Conservation (phyloP, 2,888 invertebrate species). For the Sarcophaga caerulescens region DNA sequence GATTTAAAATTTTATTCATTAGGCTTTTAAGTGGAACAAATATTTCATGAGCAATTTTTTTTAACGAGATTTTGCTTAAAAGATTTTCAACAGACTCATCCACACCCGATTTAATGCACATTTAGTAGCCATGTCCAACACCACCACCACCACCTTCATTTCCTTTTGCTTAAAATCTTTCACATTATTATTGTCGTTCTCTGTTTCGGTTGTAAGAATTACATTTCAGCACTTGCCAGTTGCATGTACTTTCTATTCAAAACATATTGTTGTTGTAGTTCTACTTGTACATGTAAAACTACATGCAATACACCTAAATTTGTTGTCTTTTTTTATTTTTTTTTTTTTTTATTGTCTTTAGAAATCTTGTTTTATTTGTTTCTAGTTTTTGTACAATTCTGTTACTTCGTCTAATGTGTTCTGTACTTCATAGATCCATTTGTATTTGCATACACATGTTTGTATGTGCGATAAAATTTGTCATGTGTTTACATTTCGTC, state of each 20-base stretch:
- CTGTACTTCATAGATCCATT: constrained; percentile 21
- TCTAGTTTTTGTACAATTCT: too few relatives aligned
- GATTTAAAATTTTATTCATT: background rate
- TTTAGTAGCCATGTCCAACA: constrained; percentile 35
- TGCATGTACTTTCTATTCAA: background rate
- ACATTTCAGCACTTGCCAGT: constrained; percentile 50
- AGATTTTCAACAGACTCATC: constrained; percentile 12
- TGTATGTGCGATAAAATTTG: constrained; percentile 3
- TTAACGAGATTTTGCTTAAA: background rate
- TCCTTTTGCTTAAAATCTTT: background rate
- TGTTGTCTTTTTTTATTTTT: constrained; percentile 48
- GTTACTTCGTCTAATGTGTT: background rate
- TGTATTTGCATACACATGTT: constrained; percentile 4
- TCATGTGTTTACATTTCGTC: background rate
- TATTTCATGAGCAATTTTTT: background rate
- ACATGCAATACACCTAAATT: constrained; percentile 56
- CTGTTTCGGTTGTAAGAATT: constrained; percentile 32
- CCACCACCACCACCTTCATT: background rate
- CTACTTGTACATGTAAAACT: constrained; percentile 19
- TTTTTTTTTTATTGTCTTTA: background rate
- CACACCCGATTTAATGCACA: constrained; percentile 33
- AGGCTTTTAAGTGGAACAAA: background rate
- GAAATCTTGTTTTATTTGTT: background rate
- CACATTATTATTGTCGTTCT: constrained; percentile 1
- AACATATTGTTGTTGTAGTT: constrained; percentile 1